These are phyloP conservation scores for Neomonachus schauinslandi DNA, from an alignment of 2,113 vertebrate species.

Conservation along the genomic window DNA sequence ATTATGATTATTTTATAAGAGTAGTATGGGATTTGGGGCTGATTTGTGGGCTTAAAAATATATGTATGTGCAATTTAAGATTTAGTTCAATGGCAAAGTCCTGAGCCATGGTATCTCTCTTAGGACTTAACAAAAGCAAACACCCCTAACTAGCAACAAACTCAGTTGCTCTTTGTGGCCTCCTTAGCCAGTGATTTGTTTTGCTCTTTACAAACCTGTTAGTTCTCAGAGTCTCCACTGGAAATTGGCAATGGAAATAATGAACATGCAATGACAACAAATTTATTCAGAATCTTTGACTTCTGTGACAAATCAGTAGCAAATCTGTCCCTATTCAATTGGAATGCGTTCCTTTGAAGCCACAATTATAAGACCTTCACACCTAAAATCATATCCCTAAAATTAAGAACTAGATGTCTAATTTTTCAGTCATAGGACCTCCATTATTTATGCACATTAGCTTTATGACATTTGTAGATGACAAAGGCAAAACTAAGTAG, in stretches of 20 bases:
- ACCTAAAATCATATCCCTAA: neutral
- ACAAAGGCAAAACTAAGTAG: neutral
- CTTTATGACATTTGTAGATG: neutral
- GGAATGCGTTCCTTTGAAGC: conserved; percentile 44
- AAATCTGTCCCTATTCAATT: neutral
- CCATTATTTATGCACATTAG: conserved; percentile 18
- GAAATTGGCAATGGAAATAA: conserved; percentile 55
- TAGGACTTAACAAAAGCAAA: conserved; percentile 9
- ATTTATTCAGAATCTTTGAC: conserved; percentile 32
- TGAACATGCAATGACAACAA: neutral
- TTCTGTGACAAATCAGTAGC: neutral
- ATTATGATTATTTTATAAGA: conserved; percentile 23
- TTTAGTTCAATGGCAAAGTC: neutral
- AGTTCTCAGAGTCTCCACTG: conserved; percentile 45
- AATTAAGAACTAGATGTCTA: neutral
- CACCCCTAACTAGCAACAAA: conserved; percentile 6
- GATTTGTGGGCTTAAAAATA: conserved; percentile 40
- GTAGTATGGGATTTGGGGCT: neutral
- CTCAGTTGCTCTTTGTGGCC: neutral
- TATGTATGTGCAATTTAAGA: conserved; percentile 22
- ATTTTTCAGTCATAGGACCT: neutral
- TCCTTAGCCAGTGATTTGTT: conserved; percentile 58
- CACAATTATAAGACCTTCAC: neutral
- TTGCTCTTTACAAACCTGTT: conserved; percentile 48
- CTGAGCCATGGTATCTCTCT: neutral